phyloP scores from a whole-genome alignment of 1,140 invertebrate species.

The Diprion similis region DNA sequence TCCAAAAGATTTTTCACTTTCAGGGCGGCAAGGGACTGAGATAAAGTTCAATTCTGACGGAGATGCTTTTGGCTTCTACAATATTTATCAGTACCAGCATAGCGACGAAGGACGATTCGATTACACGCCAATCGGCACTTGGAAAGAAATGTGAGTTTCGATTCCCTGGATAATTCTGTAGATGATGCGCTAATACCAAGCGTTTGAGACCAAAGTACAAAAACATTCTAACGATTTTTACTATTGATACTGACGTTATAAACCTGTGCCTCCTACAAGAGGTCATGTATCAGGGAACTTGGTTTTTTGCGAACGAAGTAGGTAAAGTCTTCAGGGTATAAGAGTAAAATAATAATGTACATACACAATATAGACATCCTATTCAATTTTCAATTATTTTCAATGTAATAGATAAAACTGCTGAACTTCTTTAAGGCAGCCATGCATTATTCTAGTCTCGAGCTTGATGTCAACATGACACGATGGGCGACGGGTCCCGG shows the following conservation, averaged over 20 bases:
- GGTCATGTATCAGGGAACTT: too few species aligned
- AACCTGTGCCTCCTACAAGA: too few species aligned
- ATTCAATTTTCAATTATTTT: too few species aligned
- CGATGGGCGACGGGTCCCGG: conserved; percentile 50
- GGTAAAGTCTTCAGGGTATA: too few species aligned
- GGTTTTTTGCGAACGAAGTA: too few species aligned
- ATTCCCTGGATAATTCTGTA: neutral
- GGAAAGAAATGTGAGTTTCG: conserved; percentile 65
- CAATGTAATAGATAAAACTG: too few species aligned
- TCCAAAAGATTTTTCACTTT: conserved; percentile 20
- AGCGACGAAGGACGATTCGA: conserved; percentile 63
- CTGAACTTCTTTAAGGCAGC: neutral
- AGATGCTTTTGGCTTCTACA: conserved; percentile 73
- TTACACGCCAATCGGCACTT: conserved; percentile 69
- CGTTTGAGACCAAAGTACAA: too few species aligned
- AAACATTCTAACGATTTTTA: too few species aligned
- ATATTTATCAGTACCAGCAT: conserved; percentile 73
- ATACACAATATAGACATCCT: too few species aligned
- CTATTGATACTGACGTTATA: too few species aligned
- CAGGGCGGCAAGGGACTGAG: conserved; percentile 68
- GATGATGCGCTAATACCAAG: neutral
- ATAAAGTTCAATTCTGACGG: conserved; percentile 71
- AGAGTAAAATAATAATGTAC: too few species aligned
- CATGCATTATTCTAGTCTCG: conserved; percentile 39
- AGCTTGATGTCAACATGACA: conserved; percentile 56